These are phyloP conservation scores for Axis porcinus DNA, from an alignment of 2,113 vertebrate genomes.

Conservation along the genomic window DNA sequence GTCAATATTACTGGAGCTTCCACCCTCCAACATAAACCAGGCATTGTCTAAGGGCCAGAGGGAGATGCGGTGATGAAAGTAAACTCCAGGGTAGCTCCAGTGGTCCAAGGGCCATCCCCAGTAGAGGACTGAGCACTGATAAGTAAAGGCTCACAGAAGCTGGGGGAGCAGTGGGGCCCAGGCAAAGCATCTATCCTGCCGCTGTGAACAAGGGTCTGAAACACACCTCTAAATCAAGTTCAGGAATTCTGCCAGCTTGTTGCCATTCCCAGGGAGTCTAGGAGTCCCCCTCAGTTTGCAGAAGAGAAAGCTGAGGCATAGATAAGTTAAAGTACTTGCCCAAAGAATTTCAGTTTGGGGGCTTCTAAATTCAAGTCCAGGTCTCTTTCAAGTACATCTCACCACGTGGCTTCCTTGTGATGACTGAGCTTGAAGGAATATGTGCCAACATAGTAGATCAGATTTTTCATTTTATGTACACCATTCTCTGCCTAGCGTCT, in stretches of 20 bases:
- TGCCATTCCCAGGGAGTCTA: background rate
- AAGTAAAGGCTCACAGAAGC: background rate
- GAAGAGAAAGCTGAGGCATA: background rate
- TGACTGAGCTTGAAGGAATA: too few relatives aligned
- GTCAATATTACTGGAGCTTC: background rate
- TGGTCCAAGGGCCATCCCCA: background rate
- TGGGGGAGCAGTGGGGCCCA: background rate
- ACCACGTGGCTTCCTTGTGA: rapidly evolving
- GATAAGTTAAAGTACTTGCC: background rate
- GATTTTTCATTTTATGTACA: background rate
- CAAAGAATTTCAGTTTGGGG: background rate
- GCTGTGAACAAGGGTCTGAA: background rate
- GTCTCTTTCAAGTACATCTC: background rate
- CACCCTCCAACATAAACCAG: rapidly evolving
- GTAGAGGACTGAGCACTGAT: background rate
- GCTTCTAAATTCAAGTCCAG: background rate
- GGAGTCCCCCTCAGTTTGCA: background rate
- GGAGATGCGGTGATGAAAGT: rapidly evolving
- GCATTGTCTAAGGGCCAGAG: background rate
- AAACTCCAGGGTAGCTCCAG: background rate
- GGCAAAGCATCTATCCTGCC: too few relatives aligned
- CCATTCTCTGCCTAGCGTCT: background rate
- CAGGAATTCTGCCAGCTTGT: background rate
- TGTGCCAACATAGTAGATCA: background rate
- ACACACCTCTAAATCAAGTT: background rate